Evolutionary conservation across 2,797 vertebrate species (phyloP).

Genomic region (Gymnothorax javanicus): DNA sequence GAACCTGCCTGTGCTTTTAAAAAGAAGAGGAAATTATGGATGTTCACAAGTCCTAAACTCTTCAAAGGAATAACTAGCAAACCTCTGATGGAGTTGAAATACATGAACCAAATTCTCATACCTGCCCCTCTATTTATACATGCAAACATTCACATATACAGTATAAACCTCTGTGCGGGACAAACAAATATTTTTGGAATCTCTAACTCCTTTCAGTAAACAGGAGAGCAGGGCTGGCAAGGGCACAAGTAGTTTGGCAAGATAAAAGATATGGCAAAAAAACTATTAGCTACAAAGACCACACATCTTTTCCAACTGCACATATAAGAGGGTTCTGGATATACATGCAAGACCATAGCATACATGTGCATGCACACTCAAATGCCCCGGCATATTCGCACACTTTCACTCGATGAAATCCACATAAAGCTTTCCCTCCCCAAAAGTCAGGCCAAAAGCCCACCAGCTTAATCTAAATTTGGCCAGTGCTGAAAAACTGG

Average conservation of each 20-base stretch:
- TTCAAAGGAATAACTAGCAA: constrained; percentile 28
- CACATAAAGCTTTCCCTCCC: not conserved
- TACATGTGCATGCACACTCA: not conserved
- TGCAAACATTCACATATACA: constrained; percentile 8
- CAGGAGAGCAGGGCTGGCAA: constrained; percentile 14
- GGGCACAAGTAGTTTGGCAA: constrained; percentile 14
- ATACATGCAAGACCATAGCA: not conserved
- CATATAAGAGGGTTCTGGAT: not conserved
- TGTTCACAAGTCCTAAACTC: constrained; percentile 17
- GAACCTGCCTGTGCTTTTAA: constrained; percentile 22
- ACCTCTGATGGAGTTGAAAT: constrained; percentile 20
- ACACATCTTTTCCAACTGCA: constrained; percentile 32
- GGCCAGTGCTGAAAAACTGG: no score
- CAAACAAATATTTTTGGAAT: constrained; percentile 17
- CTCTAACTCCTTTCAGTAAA: constrained; percentile 33
- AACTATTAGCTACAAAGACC: constrained; percentile 36
- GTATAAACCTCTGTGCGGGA: constrained; percentile 1
- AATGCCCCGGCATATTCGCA: not conserved
- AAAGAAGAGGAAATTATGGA: constrained; percentile 17
- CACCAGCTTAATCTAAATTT: not conserved
- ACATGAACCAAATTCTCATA: constrained; percentile 24
- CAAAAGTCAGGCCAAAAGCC: not conserved
- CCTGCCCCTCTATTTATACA: constrained; percentile 4
- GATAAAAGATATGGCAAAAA: constrained; percentile 30
- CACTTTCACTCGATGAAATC: not conserved